phyloP scores from a whole-genome alignment of 2,888 invertebrate genomes.

The Lumbricus terrestris region DNA sequence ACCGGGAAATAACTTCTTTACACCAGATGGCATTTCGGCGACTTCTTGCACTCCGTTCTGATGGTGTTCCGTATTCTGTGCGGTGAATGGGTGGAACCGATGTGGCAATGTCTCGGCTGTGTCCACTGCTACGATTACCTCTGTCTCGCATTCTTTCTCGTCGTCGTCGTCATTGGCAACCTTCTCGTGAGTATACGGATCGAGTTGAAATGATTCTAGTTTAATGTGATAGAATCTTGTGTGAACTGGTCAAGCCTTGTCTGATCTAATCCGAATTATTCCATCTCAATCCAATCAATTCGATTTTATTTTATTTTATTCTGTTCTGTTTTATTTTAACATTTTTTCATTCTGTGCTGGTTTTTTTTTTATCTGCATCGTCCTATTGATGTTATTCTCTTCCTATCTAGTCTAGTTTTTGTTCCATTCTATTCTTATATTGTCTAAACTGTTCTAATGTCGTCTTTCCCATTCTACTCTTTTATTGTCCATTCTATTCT shows the following conservation, averaged over 20 bases:
- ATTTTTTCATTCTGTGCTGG: no score
- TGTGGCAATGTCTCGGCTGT: slow-evolving; percentile 6
- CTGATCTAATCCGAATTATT: not conserved
- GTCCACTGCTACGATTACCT: not conserved
- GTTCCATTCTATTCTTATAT: not conserved
- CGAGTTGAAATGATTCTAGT: no score
- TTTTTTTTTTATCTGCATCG: not conserved
- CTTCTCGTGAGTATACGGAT: slow-evolving; percentile 17
- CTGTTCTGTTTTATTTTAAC: not conserved
- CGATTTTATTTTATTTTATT: not conserved
- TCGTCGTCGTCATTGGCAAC: slow-evolving; percentile 15
- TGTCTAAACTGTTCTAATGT: no score
- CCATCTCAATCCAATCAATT: not conserved
- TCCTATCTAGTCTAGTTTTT: not conserved
- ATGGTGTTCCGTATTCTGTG: slow-evolving; percentile 17
- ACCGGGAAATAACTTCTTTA: no score
- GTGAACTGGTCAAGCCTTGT: not conserved
- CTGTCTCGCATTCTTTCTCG: slow-evolving; percentile 8
- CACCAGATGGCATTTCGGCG: slow-evolving; percentile 14
- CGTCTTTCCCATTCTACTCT: no score
- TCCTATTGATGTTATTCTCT: not conserved
- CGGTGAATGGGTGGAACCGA: slow-evolving; percentile 16
- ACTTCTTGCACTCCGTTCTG: slow-evolving; percentile 18
- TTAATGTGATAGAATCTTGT: no score
- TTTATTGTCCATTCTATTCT: not conserved